These are phyloP conservation scores for Lasioglossum morio DNA, from an alignment of 2,888 invertebrate genomes.

Conservation along the genomic window DNA sequence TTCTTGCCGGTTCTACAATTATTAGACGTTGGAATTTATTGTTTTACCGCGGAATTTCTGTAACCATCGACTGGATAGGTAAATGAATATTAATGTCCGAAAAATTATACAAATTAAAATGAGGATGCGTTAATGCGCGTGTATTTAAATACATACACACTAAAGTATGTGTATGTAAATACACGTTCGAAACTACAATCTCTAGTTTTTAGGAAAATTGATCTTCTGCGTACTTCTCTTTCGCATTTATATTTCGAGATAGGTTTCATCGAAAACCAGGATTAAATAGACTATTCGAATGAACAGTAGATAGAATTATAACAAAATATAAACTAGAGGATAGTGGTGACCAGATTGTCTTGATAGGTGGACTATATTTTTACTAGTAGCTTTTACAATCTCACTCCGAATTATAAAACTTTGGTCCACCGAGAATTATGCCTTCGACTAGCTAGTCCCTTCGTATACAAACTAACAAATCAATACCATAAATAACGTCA, in stretches of 20 bases:
- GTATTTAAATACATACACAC: too few relatives aligned
- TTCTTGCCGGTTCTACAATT: too few relatives aligned
- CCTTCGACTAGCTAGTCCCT: background rate
- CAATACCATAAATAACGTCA: background rate
- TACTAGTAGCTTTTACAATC: slow-evolving; percentile 10
- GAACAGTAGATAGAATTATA: background rate
- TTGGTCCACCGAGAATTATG: background rate
- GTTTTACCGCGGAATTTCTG: too few relatives aligned
- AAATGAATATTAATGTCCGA: too few relatives aligned
- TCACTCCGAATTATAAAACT: background rate
- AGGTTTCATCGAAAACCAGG: background rate
- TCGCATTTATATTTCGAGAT: background rate
- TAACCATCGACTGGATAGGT: too few relatives aligned
- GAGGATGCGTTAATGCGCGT: too few relatives aligned
- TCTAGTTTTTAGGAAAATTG: background rate
- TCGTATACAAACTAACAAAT: background rate
- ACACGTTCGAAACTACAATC: too few relatives aligned
- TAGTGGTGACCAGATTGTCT: background rate
- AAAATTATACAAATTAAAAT: too few relatives aligned
- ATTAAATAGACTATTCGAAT: background rate
- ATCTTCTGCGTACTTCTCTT: background rate
- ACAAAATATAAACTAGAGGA: background rate
- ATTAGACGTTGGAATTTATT: too few relatives aligned
- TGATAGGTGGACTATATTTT: background rate
- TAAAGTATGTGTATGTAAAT: too few relatives aligned